Percentiles rank a stretch among this genome's conserved stretches.
Conservation (phyloP, 2,797 vertebrate genomes). For the Micrastur ruficollis region DNA sequence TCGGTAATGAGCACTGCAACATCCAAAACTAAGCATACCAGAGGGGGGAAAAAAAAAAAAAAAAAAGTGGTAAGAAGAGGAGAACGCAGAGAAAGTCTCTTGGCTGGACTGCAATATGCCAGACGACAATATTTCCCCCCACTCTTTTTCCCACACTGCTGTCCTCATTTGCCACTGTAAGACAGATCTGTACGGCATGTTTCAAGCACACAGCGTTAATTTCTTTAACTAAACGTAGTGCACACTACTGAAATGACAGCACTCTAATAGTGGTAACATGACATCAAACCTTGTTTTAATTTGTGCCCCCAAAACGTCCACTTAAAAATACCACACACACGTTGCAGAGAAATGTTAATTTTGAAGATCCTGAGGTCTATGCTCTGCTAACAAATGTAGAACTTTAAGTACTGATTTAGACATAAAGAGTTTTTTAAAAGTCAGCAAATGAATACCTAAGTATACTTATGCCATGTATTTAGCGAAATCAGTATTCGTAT, state of each 20-base stretch:
- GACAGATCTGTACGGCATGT: not conserved
- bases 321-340: not conserved
- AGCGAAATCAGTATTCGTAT: not conserved
- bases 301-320: not conserved
- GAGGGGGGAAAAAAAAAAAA: not conserved
- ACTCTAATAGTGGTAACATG: not conserved
- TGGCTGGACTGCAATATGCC: not conserved
- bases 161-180: not conserved
- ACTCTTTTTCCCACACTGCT: not conserved
- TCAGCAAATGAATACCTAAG: not conserved
- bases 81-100: not conserved
- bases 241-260: not conserved
- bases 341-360: not conserved
- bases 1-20: conserved; percentile 97
- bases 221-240: not conserved
- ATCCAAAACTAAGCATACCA: conserved; percentile 84
- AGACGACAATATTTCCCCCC: not conserved
- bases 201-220: not conserved
- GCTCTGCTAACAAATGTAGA: not conserved
- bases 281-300: conserved; percentile 7
- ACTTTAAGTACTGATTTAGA: not conserved
- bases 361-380: not conserved
- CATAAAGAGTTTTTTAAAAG: not conserved
- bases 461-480: not conserved
- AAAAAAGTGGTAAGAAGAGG: not conserved